Evolutionary conservation across 2,888 invertebrate species (phyloP), one percentile per base, ranked within the genome.

Genomic region (Eupithecia dodoneata): DNA sequence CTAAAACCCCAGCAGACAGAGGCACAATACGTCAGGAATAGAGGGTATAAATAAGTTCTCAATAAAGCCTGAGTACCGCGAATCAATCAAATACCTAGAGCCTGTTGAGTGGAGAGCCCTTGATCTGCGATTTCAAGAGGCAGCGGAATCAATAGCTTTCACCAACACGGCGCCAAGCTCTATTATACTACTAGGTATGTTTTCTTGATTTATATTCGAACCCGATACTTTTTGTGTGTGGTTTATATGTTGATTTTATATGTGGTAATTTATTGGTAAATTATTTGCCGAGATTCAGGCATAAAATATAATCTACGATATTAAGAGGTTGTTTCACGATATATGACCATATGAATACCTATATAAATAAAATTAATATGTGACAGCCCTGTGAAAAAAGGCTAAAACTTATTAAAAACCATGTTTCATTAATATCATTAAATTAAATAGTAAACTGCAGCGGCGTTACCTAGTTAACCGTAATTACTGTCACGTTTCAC

Each of bases 21-120:
- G 7, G 12, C 63, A 30, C 63, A 63, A 63, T 63, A 30, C 30
- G 3, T 63, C 18, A 30, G 12, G 30, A 63, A 30, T 4, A 63
- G 30, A 63, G 63, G 18, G 30, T 30, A 42, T 42, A 66, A 42
- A 66, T 18, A 42, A 15, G 41, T 41, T 65, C 41, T 73, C 73
- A 41, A 49, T 65, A 42, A 73, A 49, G 63, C 30, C 73, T 65
- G 41, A 66, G 73, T 66, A 6, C 42, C 18, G 66, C 67, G 42
- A 67, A 52, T 73, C 73, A 73, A 73, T 66, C 52, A 52, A 73
- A 18, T 45, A 45, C 69, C 69, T 18, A 44, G 45, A 45, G 69
- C n/a, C n/a, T 42, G 73, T 67, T 42, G 67, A n/a, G 52, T 55
- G 49, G 13, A 73, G 74, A 44, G 44, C 44, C 52, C 74, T 74